A percentile compares a stretch with the other conserved stretches of the same genome.
These are phyloP conservation scores for Dermolepida albohirtum DNA, from an alignment of 2,888 invertebrate genomes.

Conservation along the genomic window DNA sequence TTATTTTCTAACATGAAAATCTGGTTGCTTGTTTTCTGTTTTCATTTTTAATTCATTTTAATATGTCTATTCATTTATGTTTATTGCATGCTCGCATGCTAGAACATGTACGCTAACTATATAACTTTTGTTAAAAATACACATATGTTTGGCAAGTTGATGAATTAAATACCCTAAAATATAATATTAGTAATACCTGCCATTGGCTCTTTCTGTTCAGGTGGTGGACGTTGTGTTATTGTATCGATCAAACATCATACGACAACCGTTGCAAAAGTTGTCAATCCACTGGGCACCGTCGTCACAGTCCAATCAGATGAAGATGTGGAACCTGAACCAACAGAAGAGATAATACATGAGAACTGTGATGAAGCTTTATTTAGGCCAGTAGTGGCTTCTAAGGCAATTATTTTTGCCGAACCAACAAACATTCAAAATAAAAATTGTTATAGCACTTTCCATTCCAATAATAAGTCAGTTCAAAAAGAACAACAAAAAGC, in stretches of 20 bases:
- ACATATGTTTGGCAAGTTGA: constrained; percentile 7
- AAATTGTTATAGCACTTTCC: constrained; percentile 4
- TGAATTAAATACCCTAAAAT: constrained; percentile 10
- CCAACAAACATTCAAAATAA: constrained; percentile 44
- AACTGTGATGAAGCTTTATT: constrained; percentile 78
- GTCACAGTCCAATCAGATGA: constrained; percentile 67
- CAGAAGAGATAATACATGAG: constrained; percentile 66
- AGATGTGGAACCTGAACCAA: constrained; percentile 58
- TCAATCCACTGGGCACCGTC: constrained; percentile 82
- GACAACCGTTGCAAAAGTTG: constrained; percentile 74
- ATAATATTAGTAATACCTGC: constrained; percentile 70
- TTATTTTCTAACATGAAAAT: constrained; percentile 18
- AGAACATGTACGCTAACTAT: constrained; percentile 12
- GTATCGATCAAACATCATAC: constrained; percentile 63
- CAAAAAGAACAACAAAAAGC: constrained; percentile 2
- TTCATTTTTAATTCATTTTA: constrained; percentile 21
- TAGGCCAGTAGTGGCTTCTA: constrained; percentile 73
- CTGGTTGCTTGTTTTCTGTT: constrained; percentile 19
- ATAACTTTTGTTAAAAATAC: constrained; percentile 25
- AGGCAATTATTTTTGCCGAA: constrained; percentile 59
- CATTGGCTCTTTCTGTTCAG: constrained; percentile 89
- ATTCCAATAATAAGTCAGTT: constrained; percentile 13
- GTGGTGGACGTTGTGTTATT: constrained; percentile 70
- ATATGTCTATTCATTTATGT: constrained; percentile 13
- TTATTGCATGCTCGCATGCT: constrained; percentile 48